Percentiles rank a stretch among this genome's conserved stretches.
These are phyloP conservation scores for Sinotaia quadrata DNA, from an alignment of 2,888 invertebrate genomes.

Conservation along the genomic window DNA sequence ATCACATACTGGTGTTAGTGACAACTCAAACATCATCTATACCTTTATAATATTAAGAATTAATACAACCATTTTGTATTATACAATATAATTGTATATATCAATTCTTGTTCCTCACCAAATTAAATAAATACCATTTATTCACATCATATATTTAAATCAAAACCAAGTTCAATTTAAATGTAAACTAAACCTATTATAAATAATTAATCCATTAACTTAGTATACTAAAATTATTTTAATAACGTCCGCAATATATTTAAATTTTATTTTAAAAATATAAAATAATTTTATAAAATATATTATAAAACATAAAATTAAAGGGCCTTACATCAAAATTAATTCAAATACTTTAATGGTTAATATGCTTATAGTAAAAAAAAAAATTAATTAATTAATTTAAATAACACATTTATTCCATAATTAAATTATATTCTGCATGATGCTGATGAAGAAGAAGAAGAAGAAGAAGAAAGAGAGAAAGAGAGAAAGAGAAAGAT, in stretches of 20 bases:
- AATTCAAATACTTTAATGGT: constrained; percentile 7
- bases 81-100: not conserved
- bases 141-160: constrained; percentile 3
- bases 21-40: constrained; percentile 12
- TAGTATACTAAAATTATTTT: not conserved
- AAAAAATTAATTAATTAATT: constrained; percentile 11
- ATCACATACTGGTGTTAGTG: too few species aligned
- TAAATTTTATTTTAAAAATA: constrained; percentile 14
- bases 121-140: constrained; percentile 17
- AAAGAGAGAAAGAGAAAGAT: too few species aligned
- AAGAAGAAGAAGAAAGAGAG: too few species aligned
- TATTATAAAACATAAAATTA: constrained; percentile 9
- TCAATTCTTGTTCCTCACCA: not conserved
- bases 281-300: not conserved
- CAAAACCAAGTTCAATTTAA: constrained; percentile 18
- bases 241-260: not conserved
- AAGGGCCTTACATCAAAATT: constrained; percentile 13
- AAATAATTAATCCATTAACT: too few species aligned
- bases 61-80: not conserved
- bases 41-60: constrained; percentile 21
- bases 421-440: too few species aligned
- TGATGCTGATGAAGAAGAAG: too few species aligned
- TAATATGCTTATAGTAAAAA: constrained; percentile 7
- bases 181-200: not conserved
- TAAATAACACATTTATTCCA: too few species aligned